A percentile compares a stretch with the other conserved stretches of the same genome.
phyloP scores from a whole-genome alignment of 2,797 vertebrate species.

The Coregonus ussuriensis region DNA sequence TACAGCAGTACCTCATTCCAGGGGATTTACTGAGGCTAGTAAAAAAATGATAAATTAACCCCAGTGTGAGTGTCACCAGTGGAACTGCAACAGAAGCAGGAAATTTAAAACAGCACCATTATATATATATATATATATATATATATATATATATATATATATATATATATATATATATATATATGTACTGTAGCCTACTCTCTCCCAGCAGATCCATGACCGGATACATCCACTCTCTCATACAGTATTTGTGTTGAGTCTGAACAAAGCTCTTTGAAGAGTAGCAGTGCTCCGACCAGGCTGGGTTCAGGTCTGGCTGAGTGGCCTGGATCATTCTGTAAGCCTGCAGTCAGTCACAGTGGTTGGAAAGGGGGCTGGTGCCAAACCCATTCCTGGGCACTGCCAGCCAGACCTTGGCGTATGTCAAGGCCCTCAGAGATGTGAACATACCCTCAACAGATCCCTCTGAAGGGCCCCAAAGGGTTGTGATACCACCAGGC shows the following conservation, averaged over 20 bases:
- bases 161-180: not conserved
- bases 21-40: constrained; percentile 9
- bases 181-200: constrained; percentile 6
- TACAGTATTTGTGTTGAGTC: constrained; percentile 25
- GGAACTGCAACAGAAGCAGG: constrained; percentile 2
- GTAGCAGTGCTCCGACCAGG: constrained; percentile 37
- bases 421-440: constrained; percentile 12
- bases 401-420: constrained; percentile 52
- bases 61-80: not conserved
- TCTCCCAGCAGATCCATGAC: not conserved
- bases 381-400: constrained; percentile 42
- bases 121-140: no score
- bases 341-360: constrained; percentile 43
- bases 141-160: not conserved
- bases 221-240: constrained; percentile 11
- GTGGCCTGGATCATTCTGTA: constrained; percentile 48
- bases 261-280: constrained; percentile 28
- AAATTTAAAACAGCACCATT: not conserved
- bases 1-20: constrained; percentile 6
- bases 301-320: constrained; percentile 13
- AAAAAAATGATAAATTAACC: constrained; percentile 10
- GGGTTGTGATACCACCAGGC: constrained; percentile 9
- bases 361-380: constrained; percentile 56
- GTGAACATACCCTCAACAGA: constrained; percentile 23
- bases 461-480: constrained; percentile 3